Evolutionary conservation across 35 echinoderm and acorn worm species (phyloP), one percentile per base, ranked within the genome.

Genomic region (Apostichopus parvimensis): DNA sequence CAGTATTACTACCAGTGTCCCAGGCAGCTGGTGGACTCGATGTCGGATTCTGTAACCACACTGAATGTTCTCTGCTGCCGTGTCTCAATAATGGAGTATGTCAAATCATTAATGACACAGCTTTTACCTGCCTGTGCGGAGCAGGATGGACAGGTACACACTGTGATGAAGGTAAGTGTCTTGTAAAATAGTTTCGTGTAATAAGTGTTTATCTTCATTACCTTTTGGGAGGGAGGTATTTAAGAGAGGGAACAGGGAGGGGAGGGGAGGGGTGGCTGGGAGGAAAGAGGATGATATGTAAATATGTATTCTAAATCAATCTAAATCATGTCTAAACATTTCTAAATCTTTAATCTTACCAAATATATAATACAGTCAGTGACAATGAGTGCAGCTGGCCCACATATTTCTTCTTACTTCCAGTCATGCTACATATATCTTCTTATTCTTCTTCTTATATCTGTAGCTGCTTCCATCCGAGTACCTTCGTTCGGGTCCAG

Each of bases 1-100:
- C 93, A 15, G 52, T 70, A 68, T 55, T 87, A 60, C 68, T 95
- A 23, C 17, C 53, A 14, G 85, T 89, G 62, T 55, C 64, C 11
- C 56, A 70, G 25, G 94, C 96, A 53, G 25, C 77, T 59, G 80
- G 59, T 86, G 96, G 96, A 15, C 56, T 79, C 15, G 94, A 95
- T 86, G 75, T 98, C 28, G 18, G 73, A 26, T 83, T 79, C 14
- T 98, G 96, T 91, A 52, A 66, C 12, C 54, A 94, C 54, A 94
- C 92, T 24, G 90, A 91, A 18, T 98, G 96, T 93, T 80, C 90
- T 13, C 34, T 77, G 24, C 77, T 64, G 18, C 90, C 94, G 0
- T 98, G 96, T 82, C 73, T 84, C 56, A 95, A 94, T 88, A 82
- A 83, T 21, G 94, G 94, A 6, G 79, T 82, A 45, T 98, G 94